Conservation (phyloP, 2,888 invertebrate genomes). For the Xestobium rufovillosum region DNA sequence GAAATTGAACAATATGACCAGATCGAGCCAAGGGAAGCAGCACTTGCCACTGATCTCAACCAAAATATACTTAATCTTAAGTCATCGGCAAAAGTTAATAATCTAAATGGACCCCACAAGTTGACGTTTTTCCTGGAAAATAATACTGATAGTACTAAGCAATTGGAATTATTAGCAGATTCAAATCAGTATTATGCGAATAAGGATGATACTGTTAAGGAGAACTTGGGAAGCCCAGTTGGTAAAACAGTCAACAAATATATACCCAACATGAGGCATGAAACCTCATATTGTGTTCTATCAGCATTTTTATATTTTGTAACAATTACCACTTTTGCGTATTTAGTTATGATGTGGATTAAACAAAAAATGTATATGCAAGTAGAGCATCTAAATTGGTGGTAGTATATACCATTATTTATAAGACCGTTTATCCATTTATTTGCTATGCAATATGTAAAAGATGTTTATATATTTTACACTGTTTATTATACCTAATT, state of each 20-base stretch:
- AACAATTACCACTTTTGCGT: constrained; percentile 41
- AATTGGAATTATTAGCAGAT: too few species aligned
- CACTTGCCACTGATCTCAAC: constrained; percentile 24
- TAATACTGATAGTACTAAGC: constrained; percentile 26
- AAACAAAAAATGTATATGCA: constrained; percentile 40
- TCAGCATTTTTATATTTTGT: constrained; percentile 43
- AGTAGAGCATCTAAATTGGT: constrained; percentile 42
- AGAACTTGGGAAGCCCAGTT: constrained; percentile 34
- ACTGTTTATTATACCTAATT: too few species aligned
- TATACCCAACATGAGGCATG: constrained; percentile 31
- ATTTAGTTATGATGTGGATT: constrained; percentile 41
- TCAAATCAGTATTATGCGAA: too few species aligned
- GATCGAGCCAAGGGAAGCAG: constrained; percentile 21
- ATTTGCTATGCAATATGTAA: too few species aligned
- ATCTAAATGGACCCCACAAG: constrained; percentile 33
- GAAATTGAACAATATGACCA: constrained; percentile 12
- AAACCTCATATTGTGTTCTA: constrained; percentile 38
- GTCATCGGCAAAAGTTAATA: constrained; percentile 7
- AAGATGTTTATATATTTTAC: too few species aligned
- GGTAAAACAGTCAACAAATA: too few species aligned
- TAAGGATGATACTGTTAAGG: constrained; percentile 37
- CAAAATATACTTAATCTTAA: constrained; percentile 30
- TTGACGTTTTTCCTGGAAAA: constrained; percentile 39
- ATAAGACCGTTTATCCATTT: too few species aligned
- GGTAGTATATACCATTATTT: constrained; percentile 31